Evolutionary conservation across 2,888 invertebrate species (phyloP).

Genomic region (Toxonevra muliebris): DNA sequence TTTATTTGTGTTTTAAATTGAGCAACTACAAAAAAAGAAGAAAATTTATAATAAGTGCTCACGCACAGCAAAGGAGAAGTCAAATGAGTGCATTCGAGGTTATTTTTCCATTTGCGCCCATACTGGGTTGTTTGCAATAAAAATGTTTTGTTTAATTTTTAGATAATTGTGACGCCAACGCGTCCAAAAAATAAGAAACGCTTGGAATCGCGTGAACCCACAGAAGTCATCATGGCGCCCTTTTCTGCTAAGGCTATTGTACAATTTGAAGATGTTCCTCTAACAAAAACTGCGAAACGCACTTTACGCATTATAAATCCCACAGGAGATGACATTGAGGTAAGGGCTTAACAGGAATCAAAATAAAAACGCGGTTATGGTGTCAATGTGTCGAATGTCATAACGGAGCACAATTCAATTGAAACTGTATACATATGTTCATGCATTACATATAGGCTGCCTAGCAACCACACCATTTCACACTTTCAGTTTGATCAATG

Average conservation of each 20-base stretch:
- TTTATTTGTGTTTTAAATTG: slow-evolving; percentile 45
- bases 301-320: slow-evolving; percentile 72
- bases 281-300: slow-evolving; percentile 69
- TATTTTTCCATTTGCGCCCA: slow-evolving; percentile 23
- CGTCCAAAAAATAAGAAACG: slow-evolving; percentile 56
- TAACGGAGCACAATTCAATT: too few relatives aligned
- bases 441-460: too few relatives aligned
- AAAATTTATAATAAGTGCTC: background rate
- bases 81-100: slow-evolving; percentile 65
- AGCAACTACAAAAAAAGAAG: background rate
- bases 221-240: slow-evolving; percentile 70
- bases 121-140: slow-evolving; percentile 6
- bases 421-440: too few relatives aligned
- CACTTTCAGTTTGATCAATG: too few relatives aligned
- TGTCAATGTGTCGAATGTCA: too few relatives aligned
- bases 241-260: slow-evolving; percentile 75
- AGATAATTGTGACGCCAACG: slow-evolving; percentile 63
- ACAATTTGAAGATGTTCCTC: slow-evolving; percentile 73
- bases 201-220: slow-evolving; percentile 62
- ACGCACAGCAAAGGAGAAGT: slow-evolving; percentile 17
- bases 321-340: slow-evolving; percentile 63
- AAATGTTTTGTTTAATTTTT: slow-evolving; percentile 1
- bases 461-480: too few relatives aligned
- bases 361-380: too few relatives aligned
- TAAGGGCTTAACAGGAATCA: slow-evolving; percentile 46